Evolutionary conservation across 37 sponge, comb jelly and placozoan genomes (phyloP).

Genomic region (Spongia lamella): DNA sequence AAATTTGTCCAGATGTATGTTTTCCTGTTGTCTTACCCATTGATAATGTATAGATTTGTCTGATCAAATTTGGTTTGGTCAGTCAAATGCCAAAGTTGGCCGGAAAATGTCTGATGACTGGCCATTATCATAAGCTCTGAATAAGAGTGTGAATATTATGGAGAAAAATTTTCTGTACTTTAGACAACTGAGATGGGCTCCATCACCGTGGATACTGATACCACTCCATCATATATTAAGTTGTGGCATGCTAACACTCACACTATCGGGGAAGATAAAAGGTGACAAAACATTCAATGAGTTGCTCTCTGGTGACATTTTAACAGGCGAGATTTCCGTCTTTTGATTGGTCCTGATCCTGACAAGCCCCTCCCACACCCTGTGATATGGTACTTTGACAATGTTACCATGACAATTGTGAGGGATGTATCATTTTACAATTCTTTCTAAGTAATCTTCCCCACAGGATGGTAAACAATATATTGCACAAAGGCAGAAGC

Average conservation of each 20-base stretch:
- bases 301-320: background rate
- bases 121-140: too few species aligned
- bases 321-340: conserved; percentile 77
- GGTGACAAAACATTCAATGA: background rate
- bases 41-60: too few species aligned
- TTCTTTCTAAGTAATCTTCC: background rate
- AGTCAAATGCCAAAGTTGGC: too few species aligned
- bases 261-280: too few species aligned
- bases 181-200: conserved; percentile 63
- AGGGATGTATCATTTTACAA: background rate
- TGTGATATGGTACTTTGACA: conserved; percentile 61
- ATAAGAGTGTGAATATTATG: too few species aligned
- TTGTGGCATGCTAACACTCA: conserved; percentile 81
- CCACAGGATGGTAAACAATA: conserved; percentile 49
- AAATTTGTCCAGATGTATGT: background rate
- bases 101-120: too few species aligned
- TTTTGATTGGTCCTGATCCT: conserved; percentile 67
- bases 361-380: conserved; percentile 61
- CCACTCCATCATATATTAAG: conserved; percentile 44
- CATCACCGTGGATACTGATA: conserved; percentile 57
- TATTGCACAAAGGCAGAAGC: conserved; percentile 46
- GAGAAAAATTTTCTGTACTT: too few species aligned
- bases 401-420: conserved; percentile 5
- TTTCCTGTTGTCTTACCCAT: too few species aligned
- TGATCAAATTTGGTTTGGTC: too few species aligned